Conservation (phyloP, 2,888 invertebrate species). For the Cotesia congregata region DNA sequence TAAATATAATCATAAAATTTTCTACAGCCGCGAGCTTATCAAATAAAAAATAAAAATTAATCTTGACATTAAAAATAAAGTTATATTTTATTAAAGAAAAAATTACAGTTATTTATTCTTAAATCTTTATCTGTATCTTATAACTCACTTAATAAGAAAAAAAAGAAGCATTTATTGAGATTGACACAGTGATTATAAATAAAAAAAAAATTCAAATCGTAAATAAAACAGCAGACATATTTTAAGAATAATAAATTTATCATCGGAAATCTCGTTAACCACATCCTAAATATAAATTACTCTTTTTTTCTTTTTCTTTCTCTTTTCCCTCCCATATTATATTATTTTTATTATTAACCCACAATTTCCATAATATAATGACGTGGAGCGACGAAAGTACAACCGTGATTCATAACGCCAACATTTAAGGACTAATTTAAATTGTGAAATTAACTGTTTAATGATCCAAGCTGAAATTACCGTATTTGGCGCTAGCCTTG, state of each 20-base stretch:
- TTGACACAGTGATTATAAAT: conserved; percentile 21
- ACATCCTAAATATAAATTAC: not conserved
- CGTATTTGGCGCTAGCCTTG: not conserved
- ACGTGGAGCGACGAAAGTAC: not conserved
- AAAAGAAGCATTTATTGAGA: conserved; percentile 15
- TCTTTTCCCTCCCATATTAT: not conserved
- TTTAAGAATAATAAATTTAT: conserved; percentile 6
- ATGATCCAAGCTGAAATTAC: not conserved
- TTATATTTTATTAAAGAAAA: conserved; percentile 22
- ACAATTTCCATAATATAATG: conserved; percentile 8
- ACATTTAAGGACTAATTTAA: not conserved
- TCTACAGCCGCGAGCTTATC: not conserved
- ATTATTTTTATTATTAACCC: conserved; percentile 37
- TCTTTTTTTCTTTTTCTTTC: not conserved
- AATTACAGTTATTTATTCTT: conserved; percentile 23
- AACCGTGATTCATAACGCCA: not conserved
- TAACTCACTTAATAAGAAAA: conserved; percentile 12
- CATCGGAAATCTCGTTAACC: conserved; percentile 40
- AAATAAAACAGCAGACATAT: not conserved
- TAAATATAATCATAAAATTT: not conserved
- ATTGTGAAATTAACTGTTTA: not conserved
- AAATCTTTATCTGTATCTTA: not conserved
- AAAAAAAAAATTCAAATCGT: conserved; percentile 19
- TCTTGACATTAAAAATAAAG: not conserved
- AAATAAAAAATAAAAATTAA: conserved; percentile 18